These are phyloP conservation scores for Caenorhabditis parvicauda DNA, from an alignment of 2,888 invertebrate genomes.

Conservation along the genomic window DNA sequence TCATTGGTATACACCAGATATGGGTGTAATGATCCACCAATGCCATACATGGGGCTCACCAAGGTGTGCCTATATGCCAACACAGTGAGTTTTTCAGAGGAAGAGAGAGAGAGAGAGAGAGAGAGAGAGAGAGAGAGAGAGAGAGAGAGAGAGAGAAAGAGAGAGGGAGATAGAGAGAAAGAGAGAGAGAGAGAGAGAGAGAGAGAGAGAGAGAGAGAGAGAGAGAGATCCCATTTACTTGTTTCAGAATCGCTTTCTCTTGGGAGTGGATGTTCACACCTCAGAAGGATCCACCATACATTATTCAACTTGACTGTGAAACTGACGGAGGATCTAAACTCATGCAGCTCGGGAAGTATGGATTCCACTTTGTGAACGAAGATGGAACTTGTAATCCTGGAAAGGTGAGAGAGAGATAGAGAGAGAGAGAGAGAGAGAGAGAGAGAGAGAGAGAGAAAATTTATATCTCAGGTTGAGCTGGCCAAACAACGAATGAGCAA, in stretches of 20 bases:
- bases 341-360: constrained; percentile 58
- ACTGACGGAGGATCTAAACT: constrained; percentile 60
- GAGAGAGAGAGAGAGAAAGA: background rate
- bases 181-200: background rate
- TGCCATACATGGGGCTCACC: constrained; percentile 59
- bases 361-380: constrained; percentile 57
- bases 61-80: constrained; percentile 57
- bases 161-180: no score
- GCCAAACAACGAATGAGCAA: constrained; percentile 53
- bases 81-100: constrained; percentile 48
- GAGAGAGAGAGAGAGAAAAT: background rate
- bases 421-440: background rate
- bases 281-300: constrained; percentile 57
- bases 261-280: constrained; percentile 63
- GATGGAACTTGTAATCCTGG: constrained; percentile 55
- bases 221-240: background rate
- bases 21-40: constrained; percentile 62
- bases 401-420: constrained; percentile 17
- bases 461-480: constrained; percentile 33
- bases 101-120: no score
- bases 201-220: no score
- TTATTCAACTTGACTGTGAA: constrained; percentile 61
- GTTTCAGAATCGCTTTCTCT: constrained; percentile 54
- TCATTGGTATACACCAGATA: constrained; percentile 61
- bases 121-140: no score